These are phyloP conservation scores for Tetragonula carbonaria DNA, from an alignment of 2,888 invertebrate genomes.

Conservation along the genomic window DNA sequence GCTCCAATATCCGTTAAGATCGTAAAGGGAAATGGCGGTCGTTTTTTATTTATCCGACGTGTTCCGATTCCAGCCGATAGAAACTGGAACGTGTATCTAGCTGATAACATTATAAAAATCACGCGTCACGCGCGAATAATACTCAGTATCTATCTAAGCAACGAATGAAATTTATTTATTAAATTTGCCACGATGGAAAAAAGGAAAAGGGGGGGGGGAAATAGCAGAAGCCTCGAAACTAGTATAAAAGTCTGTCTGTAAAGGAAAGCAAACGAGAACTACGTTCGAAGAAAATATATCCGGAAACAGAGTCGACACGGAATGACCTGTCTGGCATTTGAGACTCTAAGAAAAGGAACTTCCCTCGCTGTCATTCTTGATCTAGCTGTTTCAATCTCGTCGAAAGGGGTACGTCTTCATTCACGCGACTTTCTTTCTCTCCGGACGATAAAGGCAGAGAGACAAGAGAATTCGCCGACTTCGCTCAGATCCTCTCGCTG, in stretches of 20 bases:
- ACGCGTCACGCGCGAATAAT: too few species aligned
- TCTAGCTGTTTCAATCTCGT: constrained; percentile 49
- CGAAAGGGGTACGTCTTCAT: constrained; percentile 56
- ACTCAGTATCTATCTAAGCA: too few species aligned
- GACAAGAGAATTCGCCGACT: constrained; percentile 59
- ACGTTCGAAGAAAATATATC: constrained; percentile 38
- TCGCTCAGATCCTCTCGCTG: constrained; percentile 28
- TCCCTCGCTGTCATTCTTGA: constrained; percentile 48
- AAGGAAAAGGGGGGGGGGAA: too few species aligned
- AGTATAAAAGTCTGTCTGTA: constrained; percentile 18
- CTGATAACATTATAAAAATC: too few species aligned
- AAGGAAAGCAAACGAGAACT: constrained; percentile 15
- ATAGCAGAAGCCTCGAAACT: background rate
- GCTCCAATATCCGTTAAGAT: background rate
- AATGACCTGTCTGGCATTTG: constrained; percentile 52
- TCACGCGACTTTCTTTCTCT: constrained; percentile 63
- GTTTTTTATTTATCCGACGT: background rate
- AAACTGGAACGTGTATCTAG: background rate
- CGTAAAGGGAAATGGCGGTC: background rate
- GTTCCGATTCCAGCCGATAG: background rate
- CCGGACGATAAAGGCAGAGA: constrained; percentile 57
- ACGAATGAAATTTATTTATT: too few species aligned
- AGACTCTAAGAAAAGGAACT: constrained; percentile 63
- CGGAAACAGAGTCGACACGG: constrained; percentile 26
- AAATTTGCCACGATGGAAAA: too few species aligned